Evolutionary conservation across 2,113 vertebrate species (phyloP).

Genomic region (Panurus biarmicus): DNA sequence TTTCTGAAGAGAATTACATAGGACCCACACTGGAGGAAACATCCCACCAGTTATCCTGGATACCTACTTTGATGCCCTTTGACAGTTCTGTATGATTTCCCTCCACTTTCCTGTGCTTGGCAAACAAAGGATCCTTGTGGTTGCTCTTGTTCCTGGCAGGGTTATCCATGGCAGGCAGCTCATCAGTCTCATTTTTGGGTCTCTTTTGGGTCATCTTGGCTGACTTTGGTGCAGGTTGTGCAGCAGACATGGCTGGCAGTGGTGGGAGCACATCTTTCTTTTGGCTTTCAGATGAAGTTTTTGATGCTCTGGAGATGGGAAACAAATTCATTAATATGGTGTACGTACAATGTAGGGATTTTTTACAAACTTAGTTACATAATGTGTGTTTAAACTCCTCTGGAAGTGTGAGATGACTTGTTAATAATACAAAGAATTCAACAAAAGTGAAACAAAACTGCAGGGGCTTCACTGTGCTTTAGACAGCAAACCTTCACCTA

Average conservation of each 20-base stretch:
- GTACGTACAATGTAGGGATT: not conserved
- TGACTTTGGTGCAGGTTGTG: slow-evolving; percentile 47
- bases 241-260: not conserved
- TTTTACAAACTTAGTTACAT: not conserved
- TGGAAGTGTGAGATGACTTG: not conserved
- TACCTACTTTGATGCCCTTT: slow-evolving; percentile 62
- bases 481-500: not conserved
- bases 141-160: slow-evolving; percentile 44
- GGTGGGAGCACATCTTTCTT: slow-evolving; percentile 48
- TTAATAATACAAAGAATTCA: not conserved
- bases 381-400: not conserved
- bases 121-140: slow-evolving; percentile 35
- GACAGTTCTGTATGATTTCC: slow-evolving; percentile 46
- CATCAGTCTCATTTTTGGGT: slow-evolving; percentile 25
- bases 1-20: not conserved
- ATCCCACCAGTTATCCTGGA: rapidly evolving
- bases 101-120: slow-evolving; percentile 76
- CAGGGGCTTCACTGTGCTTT: not conserved
- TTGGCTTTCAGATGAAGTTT: slow-evolving; percentile 55
- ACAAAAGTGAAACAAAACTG: not conserved
- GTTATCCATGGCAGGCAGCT: slow-evolving; percentile 23
- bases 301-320: slow-evolving; percentile 60
- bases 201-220: slow-evolving; percentile 65
- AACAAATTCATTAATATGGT: not conserved
- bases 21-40: rapidly evolving